Evolutionary conservation across 1,140 invertebrate species (phyloP).

Genomic region (Agrypnia vestita): DNA sequence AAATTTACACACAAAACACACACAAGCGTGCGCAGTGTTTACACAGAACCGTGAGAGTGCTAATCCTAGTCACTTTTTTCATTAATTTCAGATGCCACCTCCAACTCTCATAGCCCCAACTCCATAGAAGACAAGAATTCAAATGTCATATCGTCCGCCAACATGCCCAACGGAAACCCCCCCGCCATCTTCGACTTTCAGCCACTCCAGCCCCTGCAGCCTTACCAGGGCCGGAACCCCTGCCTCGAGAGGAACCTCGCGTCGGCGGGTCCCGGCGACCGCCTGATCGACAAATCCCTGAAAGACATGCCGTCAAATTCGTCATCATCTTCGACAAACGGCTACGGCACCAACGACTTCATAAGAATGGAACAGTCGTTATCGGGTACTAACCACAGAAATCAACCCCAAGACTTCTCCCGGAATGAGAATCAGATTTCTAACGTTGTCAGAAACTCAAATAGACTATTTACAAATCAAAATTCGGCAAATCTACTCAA

Average conservation of each 20-base stretch:
- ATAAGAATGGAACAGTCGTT: constrained; percentile 34
- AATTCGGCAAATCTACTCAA: constrained; percentile 22
- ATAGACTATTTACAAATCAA: constrained; percentile 28
- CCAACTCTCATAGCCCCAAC: constrained; percentile 55
- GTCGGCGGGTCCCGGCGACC: constrained; percentile 75
- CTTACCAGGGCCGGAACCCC: constrained; percentile 91
- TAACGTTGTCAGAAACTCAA: constrained; percentile 10
- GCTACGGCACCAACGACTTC: constrained; percentile 67
- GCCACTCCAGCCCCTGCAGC: constrained; percentile 71
- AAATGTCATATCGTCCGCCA: constrained; percentile 42
- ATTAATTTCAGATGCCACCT: constrained; percentile 42
- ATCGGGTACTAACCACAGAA: constrained; percentile 34
- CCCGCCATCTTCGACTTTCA: constrained; percentile 49
- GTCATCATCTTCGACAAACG: constrained; percentile 55
- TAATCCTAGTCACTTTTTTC: too few species aligned
- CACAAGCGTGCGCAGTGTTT: too few species aligned
- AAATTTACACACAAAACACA: too few species aligned
- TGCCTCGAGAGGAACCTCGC: constrained; percentile 90
- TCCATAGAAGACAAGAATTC: constrained; percentile 59
- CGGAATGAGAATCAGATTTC: constrained; percentile 20
- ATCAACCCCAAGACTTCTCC: constrained; percentile 56
- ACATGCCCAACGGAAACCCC: constrained; percentile 22
- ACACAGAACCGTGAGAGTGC: too few species aligned
- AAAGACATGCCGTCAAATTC: constrained; percentile 71
- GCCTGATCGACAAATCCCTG: constrained; percentile 81